Percentiles rank a stretch among this genome's conserved stretches.
Evolutionary conservation across 2,888 invertebrate species (phyloP).

Genomic region (Polydesmus complanatus): DNA sequence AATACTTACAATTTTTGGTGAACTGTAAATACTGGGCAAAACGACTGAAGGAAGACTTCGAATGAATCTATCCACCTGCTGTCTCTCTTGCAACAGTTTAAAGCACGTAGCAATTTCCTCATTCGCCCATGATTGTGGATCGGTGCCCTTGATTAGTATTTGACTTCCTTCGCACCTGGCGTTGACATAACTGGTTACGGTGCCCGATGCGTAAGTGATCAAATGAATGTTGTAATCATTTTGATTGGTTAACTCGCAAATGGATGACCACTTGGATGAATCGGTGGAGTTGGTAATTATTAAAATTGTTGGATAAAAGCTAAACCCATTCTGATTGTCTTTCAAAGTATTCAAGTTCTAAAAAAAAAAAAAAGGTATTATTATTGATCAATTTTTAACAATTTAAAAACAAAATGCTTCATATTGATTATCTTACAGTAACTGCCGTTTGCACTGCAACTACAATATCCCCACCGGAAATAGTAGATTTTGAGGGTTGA

Average conservation of each 20-base stretch:
- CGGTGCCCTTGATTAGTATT: background rate
- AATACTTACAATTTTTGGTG: constrained; percentile 1
- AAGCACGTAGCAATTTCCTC: background rate
- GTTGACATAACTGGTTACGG: background rate
- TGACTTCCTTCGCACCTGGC: background rate
- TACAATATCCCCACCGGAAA: background rate
- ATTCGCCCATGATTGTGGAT: background rate
- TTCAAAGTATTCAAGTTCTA: background rate
- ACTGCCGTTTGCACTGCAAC: background rate
- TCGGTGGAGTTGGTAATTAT: background rate
- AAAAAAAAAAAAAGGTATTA: too few relatives aligned
- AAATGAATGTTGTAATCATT: background rate
- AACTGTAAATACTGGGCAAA: background rate
- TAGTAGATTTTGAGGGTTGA: background rate
- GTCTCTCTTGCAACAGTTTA: background rate
- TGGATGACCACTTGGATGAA: background rate
- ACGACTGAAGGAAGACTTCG: background rate
- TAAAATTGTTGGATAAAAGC: too few relatives aligned
- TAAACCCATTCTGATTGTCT: background rate
- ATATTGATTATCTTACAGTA: background rate
- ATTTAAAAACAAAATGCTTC: background rate
- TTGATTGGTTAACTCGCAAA: background rate
- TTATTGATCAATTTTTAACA: too few relatives aligned
- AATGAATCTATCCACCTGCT: background rate
- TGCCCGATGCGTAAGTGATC: background rate